Conservation (phyloP, 1,140 invertebrate genomes). For the Xylocopa sonorina region DNA sequence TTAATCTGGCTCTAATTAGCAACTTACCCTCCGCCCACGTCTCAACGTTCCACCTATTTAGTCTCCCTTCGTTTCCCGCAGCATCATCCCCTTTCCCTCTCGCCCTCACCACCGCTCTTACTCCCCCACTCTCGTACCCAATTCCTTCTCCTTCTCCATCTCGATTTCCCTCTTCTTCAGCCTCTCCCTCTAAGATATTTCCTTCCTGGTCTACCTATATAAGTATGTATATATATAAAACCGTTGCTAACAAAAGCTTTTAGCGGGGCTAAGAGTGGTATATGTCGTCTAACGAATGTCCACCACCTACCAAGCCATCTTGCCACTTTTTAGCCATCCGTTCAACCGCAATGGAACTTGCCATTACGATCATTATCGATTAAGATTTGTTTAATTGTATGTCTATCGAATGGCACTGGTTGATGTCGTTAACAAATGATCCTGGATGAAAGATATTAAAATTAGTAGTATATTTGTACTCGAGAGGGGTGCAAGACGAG, state of each 20-base stretch:
- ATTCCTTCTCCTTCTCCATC: not conserved
- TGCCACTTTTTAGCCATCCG: not conserved
- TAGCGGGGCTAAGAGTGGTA: slow-evolving; percentile 1
- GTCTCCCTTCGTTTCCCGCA: not conserved
- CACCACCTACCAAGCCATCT: not conserved
- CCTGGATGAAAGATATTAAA: too few species aligned
- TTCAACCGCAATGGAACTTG: not conserved
- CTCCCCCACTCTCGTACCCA: not conserved
- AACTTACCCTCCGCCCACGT: slow-evolving; percentile 76
- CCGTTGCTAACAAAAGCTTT: slow-evolving; percentile 14
- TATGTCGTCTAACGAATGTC: too few species aligned
- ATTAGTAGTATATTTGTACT: too few species aligned
- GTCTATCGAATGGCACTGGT: too few species aligned
- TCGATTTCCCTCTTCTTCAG: not conserved
- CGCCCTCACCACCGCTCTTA: not conserved
- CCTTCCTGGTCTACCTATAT: not conserved
- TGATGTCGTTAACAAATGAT: too few species aligned
- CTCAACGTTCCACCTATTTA: slow-evolving; percentile 60
- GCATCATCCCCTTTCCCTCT: not conserved
- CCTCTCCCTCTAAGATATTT: not conserved
- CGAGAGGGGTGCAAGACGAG: too few species aligned
- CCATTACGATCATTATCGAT: not conserved
- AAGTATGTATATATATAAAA: too few species aligned
- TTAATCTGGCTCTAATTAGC: slow-evolving; percentile 82
- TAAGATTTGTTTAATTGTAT: too few species aligned